phyloP scores from a whole-genome alignment of 2,888 invertebrate species.

The Vandiemenella viatica region DNA sequence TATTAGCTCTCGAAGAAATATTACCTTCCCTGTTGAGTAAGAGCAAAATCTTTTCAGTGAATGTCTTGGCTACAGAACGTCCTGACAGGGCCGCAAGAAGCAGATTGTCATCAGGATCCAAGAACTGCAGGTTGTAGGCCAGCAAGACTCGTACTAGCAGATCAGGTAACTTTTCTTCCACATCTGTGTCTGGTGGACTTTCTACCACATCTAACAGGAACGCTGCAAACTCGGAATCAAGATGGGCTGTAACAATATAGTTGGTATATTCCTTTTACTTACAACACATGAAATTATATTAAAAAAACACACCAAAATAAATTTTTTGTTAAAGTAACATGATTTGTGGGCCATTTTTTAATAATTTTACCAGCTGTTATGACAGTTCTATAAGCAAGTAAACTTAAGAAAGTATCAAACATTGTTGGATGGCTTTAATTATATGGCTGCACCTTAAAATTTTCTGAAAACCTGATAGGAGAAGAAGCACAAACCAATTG shows the following conservation, averaged over 20 bases:
- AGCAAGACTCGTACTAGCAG: conserved; percentile 68
- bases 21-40: conserved; percentile 81
- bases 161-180: conserved; percentile 74
- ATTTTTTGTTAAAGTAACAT: no score
- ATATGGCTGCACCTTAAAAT: no score
- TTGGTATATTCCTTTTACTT: neutral
- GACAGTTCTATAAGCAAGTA: no score
- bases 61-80: conserved; percentile 60
- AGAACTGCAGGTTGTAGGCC: conserved; percentile 81
- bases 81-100: conserved; percentile 54
- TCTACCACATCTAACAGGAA: conserved; percentile 74
- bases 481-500: no score
- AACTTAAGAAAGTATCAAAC: no score
- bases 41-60: conserved; percentile 78
- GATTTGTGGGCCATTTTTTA: no score
- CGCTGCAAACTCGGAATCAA: conserved; percentile 66
- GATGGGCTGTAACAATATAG: conserved; percentile 45
- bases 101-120: conserved; percentile 46
- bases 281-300: neutral
- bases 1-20: no score
- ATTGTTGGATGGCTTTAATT: no score
- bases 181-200: conserved; percentile 58
- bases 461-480: no score
- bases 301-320: neutral
- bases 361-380: no score